Evolutionary conservation across 2,113 vertebrate genomes (phyloP).

Genomic region (Clinocottus analis): DNA sequence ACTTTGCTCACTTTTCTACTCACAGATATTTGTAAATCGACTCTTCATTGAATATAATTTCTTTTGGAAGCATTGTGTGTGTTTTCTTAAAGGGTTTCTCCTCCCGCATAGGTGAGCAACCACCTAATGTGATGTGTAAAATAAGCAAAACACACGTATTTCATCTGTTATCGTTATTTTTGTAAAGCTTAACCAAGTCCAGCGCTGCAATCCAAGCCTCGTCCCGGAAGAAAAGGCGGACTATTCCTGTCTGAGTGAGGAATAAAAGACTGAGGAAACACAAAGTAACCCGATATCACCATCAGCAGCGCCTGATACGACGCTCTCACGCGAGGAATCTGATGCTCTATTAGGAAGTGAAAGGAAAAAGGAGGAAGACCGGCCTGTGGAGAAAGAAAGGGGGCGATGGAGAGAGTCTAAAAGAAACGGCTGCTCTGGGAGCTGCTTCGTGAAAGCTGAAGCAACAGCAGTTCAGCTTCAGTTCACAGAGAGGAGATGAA

Average conservation of each 20-base stretch:
- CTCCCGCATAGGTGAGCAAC: constrained; percentile 28
- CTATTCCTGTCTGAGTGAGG: constrained; percentile 23
- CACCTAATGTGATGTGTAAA: background rate
- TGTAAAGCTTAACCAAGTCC: background rate
- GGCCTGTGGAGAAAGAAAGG: background rate
- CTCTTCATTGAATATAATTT: background rate
- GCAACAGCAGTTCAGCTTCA: background rate
- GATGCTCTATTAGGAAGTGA: constrained; percentile 19
- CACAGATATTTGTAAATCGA: background rate
- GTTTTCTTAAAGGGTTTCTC: background rate
- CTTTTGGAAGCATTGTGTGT: too few species aligned
- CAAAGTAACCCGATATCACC: constrained; percentile 49
- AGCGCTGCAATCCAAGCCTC: constrained; percentile 46
- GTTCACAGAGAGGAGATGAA: background rate
- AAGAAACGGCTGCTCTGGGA: constrained; percentile 29
- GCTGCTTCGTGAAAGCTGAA: background rate
- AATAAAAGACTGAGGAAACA: constrained; percentile 35
- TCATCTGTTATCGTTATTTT: background rate
- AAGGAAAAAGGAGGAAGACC: constrained; percentile 10
- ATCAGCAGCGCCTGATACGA: constrained; percentile 21
- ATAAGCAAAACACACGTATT: background rate
- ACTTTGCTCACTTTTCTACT: background rate
- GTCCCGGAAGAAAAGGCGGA: constrained; percentile 46
- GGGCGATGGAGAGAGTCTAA: constrained; percentile 22
- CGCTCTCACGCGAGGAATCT: constrained; percentile 50